phyloP scores from a whole-genome alignment of 2,113 vertebrate genomes.

The Sphyrna mokarran region DNA sequence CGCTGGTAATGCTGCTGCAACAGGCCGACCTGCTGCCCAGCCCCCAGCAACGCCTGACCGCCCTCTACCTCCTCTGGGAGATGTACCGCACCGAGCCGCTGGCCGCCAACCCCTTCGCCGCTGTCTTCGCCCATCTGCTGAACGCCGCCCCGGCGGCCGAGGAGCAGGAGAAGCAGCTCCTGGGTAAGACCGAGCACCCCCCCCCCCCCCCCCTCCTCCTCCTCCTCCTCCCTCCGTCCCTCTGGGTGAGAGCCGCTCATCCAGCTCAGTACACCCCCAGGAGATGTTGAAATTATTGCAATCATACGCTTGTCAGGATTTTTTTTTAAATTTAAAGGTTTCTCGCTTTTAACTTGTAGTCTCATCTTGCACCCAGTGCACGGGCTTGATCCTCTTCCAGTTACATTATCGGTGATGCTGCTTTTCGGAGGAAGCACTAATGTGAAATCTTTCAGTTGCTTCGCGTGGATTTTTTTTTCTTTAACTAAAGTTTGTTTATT shows the following conservation, averaged over 20 bases:
- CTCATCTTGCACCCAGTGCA: background rate
- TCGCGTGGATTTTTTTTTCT: background rate
- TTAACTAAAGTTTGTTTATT: too few relatives aligned
- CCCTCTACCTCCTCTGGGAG: conserved; percentile 97
- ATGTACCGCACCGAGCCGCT: conserved; percentile 98
- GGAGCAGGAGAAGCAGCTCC: conserved; percentile 77
- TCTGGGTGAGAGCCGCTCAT: background rate
- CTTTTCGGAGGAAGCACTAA: background rate
- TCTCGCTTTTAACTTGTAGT: background rate
- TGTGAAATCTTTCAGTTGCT: background rate
- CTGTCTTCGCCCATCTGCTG: conserved; percentile 91
- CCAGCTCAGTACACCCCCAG: too few relatives aligned
- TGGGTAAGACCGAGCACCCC: conserved; percentile 67
- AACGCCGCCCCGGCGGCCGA: conserved; percentile 74
- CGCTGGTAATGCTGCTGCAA: conserved; percentile 89
- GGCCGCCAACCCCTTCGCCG: conserved; percentile 91
- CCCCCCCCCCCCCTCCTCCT: too few relatives aligned
- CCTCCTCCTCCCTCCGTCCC: too few relatives aligned
- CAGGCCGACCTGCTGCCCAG: conserved; percentile 91
- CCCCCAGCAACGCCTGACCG: conserved; percentile 86
- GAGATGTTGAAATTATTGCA: background rate
- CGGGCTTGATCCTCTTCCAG: background rate
- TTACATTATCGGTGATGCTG: background rate
- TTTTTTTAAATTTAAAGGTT: too few relatives aligned
- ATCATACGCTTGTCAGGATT: background rate